Evolutionary conservation across 1,140 invertebrate species (phyloP).

Genomic region (Leptopilina clavipes): DNA sequence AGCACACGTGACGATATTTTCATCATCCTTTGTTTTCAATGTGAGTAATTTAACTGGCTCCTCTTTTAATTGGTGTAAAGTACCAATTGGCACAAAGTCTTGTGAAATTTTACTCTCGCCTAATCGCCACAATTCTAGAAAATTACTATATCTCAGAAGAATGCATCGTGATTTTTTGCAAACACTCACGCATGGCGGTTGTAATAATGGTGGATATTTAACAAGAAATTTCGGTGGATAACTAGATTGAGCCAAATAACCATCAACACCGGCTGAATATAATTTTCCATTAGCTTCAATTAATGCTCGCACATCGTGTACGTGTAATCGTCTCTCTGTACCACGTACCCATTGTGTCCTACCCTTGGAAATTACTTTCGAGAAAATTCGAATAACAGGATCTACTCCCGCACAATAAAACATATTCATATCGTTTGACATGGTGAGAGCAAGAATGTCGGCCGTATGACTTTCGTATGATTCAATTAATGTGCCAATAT

Average conservation of each 20-base stretch:
- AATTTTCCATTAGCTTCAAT: slow-evolving; percentile 79
- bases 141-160: slow-evolving; percentile 81
- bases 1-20: slow-evolving; percentile 80
- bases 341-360: slow-evolving; percentile 85
- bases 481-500: slow-evolving; percentile 84
- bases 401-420: slow-evolving; percentile 89
- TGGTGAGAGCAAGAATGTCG: slow-evolving; percentile 83
- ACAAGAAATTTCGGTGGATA: slow-evolving; percentile 80
- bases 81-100: slow-evolving; percentile 58
- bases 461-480: slow-evolving; percentile 85
- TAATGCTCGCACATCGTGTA: slow-evolving; percentile 88
- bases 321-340: slow-evolving; percentile 85
- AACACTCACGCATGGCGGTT: slow-evolving; percentile 78
- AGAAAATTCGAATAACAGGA: slow-evolving; percentile 83
- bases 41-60: slow-evolving; percentile 81
- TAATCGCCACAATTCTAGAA: slow-evolving; percentile 80
- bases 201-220: slow-evolving; percentile 83
- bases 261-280: slow-evolving; percentile 87
- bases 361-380: slow-evolving; percentile 79
- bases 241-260: slow-evolving; percentile 81
- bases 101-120: slow-evolving; percentile 66
- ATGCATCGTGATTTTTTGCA: slow-evolving; percentile 78
- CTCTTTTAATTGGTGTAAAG: slow-evolving; percentile 68
- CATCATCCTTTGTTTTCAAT: slow-evolving; percentile 77
- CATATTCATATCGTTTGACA: slow-evolving; percentile 82